These are phyloP conservation scores for Meloidogyne floridensis DNA, from an alignment of 1,140 invertebrate genomes.

Conservation along the genomic window DNA sequence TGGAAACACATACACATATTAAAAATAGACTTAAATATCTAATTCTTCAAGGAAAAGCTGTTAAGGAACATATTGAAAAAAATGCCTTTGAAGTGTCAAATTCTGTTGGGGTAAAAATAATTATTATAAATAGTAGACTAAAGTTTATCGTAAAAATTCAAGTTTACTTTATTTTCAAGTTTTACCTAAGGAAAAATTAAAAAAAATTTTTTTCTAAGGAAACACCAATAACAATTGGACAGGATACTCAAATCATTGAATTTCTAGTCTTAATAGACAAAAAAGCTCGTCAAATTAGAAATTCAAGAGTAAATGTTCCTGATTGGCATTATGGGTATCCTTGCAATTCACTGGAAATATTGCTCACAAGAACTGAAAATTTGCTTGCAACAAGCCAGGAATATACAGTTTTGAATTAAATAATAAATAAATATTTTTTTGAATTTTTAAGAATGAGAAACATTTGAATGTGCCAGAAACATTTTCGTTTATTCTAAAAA, in stretches of 20 bases:
- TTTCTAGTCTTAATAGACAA: background rate
- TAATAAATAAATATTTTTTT: background rate
- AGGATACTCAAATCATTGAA: background rate
- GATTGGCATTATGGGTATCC: background rate
- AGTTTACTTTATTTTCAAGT: no score
- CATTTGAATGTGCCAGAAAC: background rate
- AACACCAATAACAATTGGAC: background rate
- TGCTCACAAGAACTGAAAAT: background rate
- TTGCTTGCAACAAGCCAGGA: background rate
- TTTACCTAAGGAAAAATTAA: no score
- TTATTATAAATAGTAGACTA: no score
- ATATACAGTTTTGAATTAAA: background rate
- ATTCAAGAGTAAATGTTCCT: background rate
- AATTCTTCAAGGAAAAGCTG: background rate
- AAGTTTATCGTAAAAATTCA: no score
- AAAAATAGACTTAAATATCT: background rate
- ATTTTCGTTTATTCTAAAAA: background rate
- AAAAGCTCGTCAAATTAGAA: background rate
- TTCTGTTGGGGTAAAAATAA: no score
- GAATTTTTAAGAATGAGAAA: background rate
- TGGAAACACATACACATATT: background rate
- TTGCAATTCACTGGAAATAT: background rate
- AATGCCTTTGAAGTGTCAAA: background rate
- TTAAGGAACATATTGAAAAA: no score
- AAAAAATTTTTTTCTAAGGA: no score